Percentiles rank a stretch among this genome's conserved stretches.
These are phyloP conservation scores for Oxyruncus cristatus DNA, from an alignment of 2,113 vertebrate species.

Conservation along the genomic window DNA sequence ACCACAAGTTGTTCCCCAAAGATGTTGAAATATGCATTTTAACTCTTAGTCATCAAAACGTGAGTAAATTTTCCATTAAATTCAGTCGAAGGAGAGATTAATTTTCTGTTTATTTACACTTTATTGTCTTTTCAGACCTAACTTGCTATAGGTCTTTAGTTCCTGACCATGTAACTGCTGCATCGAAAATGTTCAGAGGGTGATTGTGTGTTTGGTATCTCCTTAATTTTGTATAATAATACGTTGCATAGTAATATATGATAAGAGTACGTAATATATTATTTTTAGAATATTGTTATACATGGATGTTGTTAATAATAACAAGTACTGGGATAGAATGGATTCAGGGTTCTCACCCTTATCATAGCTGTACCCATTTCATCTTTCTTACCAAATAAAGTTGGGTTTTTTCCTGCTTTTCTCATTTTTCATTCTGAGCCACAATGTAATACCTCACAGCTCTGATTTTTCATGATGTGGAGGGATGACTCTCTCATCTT, in stretches of 20 bases:
- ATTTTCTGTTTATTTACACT: not conserved
- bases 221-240: not conserved
- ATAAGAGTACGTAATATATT: not conserved
- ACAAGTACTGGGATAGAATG: not conserved
- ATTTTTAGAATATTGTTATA: not conserved
- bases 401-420: not conserved
- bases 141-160: not conserved
- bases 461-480: not conserved
- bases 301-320: not conserved
- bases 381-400: not conserved
- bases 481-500: not conserved
- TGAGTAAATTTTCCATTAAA: constrained; percentile 43
- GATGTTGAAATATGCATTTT: constrained; percentile 79
- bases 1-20: constrained; percentile 69
- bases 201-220: not conserved
- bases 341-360: not conserved
- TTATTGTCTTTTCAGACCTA: not conserved
- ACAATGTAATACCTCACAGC: not conserved
- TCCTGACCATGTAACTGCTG: not conserved
- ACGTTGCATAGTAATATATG: not conserved
- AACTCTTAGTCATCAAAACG: constrained; percentile 64
- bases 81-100: not conserved
- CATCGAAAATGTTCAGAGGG: not conserved
- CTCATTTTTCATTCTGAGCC: not conserved
- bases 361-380: not conserved